phyloP scores from a whole-genome alignment of 2,888 invertebrate species.

The Andrena trimmerana region DNA sequence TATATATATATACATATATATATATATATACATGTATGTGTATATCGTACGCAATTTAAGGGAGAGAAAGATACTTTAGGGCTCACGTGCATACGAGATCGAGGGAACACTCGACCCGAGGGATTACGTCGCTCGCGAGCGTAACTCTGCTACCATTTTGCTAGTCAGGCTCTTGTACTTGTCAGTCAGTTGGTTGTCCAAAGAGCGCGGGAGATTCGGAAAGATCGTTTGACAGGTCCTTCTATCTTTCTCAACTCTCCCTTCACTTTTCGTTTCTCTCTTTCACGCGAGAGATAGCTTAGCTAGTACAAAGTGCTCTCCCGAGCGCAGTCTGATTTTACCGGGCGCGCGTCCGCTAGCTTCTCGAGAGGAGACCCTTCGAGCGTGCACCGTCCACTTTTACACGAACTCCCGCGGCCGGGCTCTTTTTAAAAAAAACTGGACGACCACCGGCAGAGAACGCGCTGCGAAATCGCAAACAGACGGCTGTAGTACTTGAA shows the following conservation, averaged over 20 bases:
- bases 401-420: slow-evolving; percentile 16
- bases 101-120: slow-evolving; percentile 26
- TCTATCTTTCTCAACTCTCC: slow-evolving; percentile 13
- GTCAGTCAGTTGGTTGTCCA: slow-evolving; percentile 13
- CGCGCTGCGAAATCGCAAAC: neutral
- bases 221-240: neutral
- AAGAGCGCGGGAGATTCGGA: neutral
- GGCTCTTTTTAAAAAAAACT: neutral
- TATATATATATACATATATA: neutral
- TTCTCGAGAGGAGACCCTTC: slow-evolving; percentile 46
- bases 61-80: slow-evolving; percentile 15
- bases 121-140: slow-evolving; percentile 36
- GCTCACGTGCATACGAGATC: slow-evolving; percentile 31
- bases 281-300: slow-evolving; percentile 34
- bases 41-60: slow-evolving; percentile 26
- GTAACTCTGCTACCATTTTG: slow-evolving; percentile 6
- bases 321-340: slow-evolving; percentile 52
- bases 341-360: slow-evolving; percentile 23
- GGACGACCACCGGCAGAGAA: neutral
- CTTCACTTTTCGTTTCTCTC: slow-evolving; percentile 13
- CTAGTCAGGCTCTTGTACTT: slow-evolving; percentile 40
- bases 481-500: too few relatives aligned
- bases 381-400: slow-evolving; percentile 60
- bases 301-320: slow-evolving; percentile 61
- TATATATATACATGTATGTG: neutral